A percentile compares a stretch with the other conserved stretches of the same genome.
phyloP scores from a whole-genome alignment of 2,797 vertebrate genomes.

The Australoheros facetus region DNA sequence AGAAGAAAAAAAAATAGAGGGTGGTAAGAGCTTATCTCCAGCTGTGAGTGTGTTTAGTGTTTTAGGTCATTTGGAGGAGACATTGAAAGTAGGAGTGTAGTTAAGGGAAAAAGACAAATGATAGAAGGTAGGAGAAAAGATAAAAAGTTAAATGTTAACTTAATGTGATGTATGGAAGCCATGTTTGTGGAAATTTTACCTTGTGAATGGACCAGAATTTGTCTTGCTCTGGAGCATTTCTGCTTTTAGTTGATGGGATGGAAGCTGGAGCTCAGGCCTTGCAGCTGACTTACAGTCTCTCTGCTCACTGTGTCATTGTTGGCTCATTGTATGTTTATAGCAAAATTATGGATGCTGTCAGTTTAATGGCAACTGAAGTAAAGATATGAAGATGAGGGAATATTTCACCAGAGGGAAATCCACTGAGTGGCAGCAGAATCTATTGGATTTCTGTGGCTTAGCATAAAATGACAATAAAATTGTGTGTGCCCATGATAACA shows the following conservation, averaged over 20 bases:
- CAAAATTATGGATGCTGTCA: constrained; percentile 34
- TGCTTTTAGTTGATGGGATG: not conserved
- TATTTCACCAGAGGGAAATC: constrained; percentile 31
- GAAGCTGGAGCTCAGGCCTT: not conserved
- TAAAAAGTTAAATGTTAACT: not conserved
- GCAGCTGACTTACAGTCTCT: constrained; percentile 25
- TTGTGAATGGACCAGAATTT: not conserved
- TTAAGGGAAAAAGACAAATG: not conserved
- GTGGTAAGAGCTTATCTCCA: not conserved
- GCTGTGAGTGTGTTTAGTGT: not conserved
- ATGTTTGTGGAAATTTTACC: not conserved
- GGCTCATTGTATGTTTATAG: constrained; percentile 35
- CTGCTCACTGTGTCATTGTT: constrained; percentile 20
- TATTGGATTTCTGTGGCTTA: constrained; percentile 29
- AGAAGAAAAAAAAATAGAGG: not conserved
- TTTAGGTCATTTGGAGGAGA: not conserved
- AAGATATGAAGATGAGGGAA: constrained; percentile 1
- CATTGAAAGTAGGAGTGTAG: not conserved
- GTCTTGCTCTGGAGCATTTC: not conserved
- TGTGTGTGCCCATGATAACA: constrained; percentile 1
- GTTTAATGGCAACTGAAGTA: constrained; percentile 16
- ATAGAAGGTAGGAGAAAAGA: not conserved
- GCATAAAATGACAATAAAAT: constrained; percentile 31
- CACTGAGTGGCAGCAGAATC: constrained; percentile 29
- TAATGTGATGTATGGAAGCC: not conserved